A percentile compares a stretch with the other conserved stretches of the same genome.
phyloP scores from a whole-genome alignment of 2,113 vertebrate genomes.

The Neogale vison region DNA sequence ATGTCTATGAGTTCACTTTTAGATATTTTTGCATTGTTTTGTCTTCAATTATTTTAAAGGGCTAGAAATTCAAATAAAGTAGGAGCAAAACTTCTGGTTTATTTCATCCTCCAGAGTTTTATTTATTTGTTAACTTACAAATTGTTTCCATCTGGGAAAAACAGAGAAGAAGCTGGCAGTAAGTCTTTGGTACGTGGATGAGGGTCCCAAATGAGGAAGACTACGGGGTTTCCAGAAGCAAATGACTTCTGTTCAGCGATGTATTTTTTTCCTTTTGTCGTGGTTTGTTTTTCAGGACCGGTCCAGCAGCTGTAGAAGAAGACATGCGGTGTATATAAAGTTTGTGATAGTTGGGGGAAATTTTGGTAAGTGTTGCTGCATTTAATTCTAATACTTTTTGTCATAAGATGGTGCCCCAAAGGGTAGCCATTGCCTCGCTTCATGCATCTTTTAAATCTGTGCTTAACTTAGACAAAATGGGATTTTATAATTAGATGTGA shows the following conservation, averaged over 20 bases:
- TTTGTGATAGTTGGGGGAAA: conserved; percentile 76
- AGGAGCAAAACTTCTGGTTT: conserved; percentile 12
- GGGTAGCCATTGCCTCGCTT: not conserved
- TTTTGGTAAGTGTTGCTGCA: conserved; percentile 77
- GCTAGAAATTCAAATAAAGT: not conserved
- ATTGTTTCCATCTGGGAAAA: conserved; percentile 32
- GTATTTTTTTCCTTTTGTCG: not conserved
- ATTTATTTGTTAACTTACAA: not conserved
- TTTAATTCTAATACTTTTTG: conserved; percentile 9
- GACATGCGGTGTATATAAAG: conserved; percentile 84
- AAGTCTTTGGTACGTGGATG: not conserved
- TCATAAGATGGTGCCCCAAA: not conserved
- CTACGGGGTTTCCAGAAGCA: not conserved
- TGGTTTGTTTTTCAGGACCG: conserved; percentile 76
- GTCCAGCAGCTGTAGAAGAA: conserved; percentile 72
- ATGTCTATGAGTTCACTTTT: not conserved
- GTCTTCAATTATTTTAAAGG: not conserved
- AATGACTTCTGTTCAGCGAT: not conserved
- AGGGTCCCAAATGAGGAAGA: not conserved
- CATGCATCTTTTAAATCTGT: not conserved
- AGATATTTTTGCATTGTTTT: conserved; percentile 18
- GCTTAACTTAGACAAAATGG: not conserved
- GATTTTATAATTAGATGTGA: conserved; percentile 29
- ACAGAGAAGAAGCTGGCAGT: not conserved
- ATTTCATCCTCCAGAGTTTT: not conserved